A percentile compares a stretch with the other conserved stretches of the same genome.
Evolutionary conservation across 2,888 invertebrate species (phyloP).

Genomic region (Drosophila imparisetae): DNA sequence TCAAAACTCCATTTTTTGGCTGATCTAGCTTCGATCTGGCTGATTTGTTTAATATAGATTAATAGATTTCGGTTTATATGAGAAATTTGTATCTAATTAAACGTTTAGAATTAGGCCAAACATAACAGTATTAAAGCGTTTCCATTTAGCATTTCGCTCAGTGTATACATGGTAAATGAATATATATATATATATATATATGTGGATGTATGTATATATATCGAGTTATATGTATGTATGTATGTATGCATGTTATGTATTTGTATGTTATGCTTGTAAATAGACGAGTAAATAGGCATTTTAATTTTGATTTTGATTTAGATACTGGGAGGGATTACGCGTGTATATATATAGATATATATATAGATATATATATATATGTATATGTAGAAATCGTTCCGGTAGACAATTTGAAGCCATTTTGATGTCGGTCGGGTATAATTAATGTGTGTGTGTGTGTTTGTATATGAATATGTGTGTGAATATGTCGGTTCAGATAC

Average conservation of each 20-base stretch:
- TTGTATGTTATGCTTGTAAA: conserved; percentile 41
- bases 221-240: conserved; percentile 21
- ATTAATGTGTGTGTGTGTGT: conserved; percentile 32
- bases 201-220: conserved; percentile 24
- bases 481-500: conserved; percentile 73
- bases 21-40: conserved; percentile 11
- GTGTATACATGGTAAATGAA: conserved; percentile 71
- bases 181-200: conserved; percentile 44
- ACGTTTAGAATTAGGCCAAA: conserved; percentile 74
- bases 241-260: conserved; percentile 11
- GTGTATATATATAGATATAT: conserved; percentile 14
- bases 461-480: conserved; percentile 36
- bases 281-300: conserved; percentile 72
- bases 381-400: conserved; percentile 43
- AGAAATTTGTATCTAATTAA: conserved; percentile 69
- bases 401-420: conserved; percentile 65
- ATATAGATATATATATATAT: conserved; percentile 8
- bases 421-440: conserved; percentile 39
- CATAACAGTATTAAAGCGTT: conserved; percentile 79
- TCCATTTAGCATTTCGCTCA: conserved; percentile 73
- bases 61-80: conserved; percentile 35
- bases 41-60: conserved; percentile 30
- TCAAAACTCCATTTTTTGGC: neutral
- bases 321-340: conserved; percentile 49
- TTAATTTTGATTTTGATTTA: conserved; percentile 56